Percentiles rank a stretch among this genome's conserved stretches.
Conservation (phyloP, 2,797 vertebrate genomes). For the Sebastes miniatus region DNA sequence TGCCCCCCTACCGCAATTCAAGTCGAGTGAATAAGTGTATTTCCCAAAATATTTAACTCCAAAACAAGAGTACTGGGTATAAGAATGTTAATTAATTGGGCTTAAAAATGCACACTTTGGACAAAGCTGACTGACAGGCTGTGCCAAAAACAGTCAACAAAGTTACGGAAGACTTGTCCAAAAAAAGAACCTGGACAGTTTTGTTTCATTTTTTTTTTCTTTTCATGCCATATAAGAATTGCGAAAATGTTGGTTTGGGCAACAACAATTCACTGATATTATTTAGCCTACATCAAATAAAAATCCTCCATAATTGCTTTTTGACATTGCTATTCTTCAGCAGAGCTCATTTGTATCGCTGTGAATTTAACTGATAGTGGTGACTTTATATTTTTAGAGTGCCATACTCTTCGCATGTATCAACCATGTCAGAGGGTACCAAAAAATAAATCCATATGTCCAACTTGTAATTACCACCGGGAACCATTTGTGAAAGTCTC, state of each 20-base stretch:
- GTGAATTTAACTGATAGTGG: background rate
- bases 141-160: background rate
- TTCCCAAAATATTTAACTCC: too few relatives aligned
- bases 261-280: background rate
- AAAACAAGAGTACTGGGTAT: too few relatives aligned
- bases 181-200: background rate
- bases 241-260: background rate
- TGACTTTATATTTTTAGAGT: background rate
- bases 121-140: background rate
- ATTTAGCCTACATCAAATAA: background rate
- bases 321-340: background rate
- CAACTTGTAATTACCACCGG: background rate
- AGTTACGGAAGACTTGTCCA: background rate
- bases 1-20: too few relatives aligned
- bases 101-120: background rate
- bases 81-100: background rate
- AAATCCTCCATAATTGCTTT: background rate
- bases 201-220: background rate
- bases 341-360: background rate
- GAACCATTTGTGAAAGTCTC: background rate
- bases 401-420: background rate
- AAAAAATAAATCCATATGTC: background rate
- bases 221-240: background rate
- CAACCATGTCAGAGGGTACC: background rate
- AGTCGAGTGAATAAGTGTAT: too few relatives aligned